Conservation (phyloP, 2,888 invertebrate genomes). For the Hanleya hanleyi region DNA sequence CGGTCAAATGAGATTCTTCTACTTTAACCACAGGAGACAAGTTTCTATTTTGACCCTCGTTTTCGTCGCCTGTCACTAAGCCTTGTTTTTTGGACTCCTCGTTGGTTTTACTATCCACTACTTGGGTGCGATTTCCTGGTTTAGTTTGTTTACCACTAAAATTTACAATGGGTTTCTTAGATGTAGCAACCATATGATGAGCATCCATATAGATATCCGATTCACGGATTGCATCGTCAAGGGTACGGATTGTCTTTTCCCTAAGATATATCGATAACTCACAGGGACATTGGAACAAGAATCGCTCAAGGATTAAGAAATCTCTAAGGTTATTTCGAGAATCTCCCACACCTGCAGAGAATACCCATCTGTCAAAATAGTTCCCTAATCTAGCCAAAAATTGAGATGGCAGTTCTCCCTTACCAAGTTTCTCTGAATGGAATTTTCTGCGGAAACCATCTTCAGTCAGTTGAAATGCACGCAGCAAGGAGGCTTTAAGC, state of each 20-base stretch:
- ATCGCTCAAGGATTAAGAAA: background rate
- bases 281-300: background rate
- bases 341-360: background rate
- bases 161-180: too few species aligned
- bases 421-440: slow-evolving; percentile 12
- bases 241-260: background rate
- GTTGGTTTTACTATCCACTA: too few species aligned
- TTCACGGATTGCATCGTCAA: background rate
- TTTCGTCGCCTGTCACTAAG: too few species aligned
- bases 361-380: slow-evolving; percentile 18
- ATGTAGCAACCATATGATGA: background rate
- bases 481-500: slow-evolving; percentile 18
- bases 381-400: slow-evolving; percentile 19
- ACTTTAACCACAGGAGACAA: too few species aligned
- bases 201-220: background rate
- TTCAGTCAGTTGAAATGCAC: slow-evolving; percentile 27
- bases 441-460: slow-evolving; percentile 20
- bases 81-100: too few species aligned
- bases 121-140: too few species aligned
- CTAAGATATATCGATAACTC: background rate
- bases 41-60: too few species aligned
- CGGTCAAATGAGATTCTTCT: too few species aligned
- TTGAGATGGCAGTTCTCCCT: slow-evolving; percentile 20
- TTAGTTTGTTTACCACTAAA: too few species aligned
- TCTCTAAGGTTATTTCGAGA: background rate